Evolutionary conservation across 2,888 invertebrate genomes (phyloP), one percentile per base, ranked within the genome.

Genomic region (Resseliella maxima): DNA sequence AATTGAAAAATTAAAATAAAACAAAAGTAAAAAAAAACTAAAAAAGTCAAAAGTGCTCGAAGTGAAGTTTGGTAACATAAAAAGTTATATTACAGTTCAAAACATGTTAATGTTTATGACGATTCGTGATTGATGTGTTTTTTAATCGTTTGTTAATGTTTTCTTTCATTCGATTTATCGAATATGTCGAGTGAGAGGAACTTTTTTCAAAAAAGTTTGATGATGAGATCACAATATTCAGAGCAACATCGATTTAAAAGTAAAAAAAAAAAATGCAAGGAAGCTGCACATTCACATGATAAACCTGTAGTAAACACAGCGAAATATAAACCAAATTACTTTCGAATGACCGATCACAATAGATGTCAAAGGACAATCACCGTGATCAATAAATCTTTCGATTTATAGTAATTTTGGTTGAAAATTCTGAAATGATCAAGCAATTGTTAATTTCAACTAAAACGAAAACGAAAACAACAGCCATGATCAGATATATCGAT

Each of bases 31-130:
- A 3, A 50, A 6, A 12, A 59, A 59, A 50, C 5, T 24, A 59
- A 59, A 59, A 59, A 24, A 24, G n/a, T n/a, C n/a, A 1, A 27
- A 31, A 31, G 31, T 27, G 31, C 72, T 31, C 31, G 35, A 10
- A 31, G 15, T 72, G 31, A 72, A 15, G 72, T 72, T 72, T 72
- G 72, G 31, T 72, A 72, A 72, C 72, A 72, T 72, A 12, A 72
- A 35, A 31, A 72, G 15, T 31, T 3, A n/a, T 31, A 1, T 31
- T 15, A 72, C 15, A 15, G 31, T 15, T 72, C 24, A 59, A 59
- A 27, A 59, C 24, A n/a, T 24, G 59, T 6, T 5, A 24, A 8
- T 59, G 18, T 24, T 50, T 18, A 18, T 50, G 8, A 18, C 8
- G 46, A 59, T 10, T 50, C 2, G 59, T 59, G 59, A 59, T 59